Conservation (phyloP, 1,140 invertebrate species). For the Cotesia vestalis region DNA sequence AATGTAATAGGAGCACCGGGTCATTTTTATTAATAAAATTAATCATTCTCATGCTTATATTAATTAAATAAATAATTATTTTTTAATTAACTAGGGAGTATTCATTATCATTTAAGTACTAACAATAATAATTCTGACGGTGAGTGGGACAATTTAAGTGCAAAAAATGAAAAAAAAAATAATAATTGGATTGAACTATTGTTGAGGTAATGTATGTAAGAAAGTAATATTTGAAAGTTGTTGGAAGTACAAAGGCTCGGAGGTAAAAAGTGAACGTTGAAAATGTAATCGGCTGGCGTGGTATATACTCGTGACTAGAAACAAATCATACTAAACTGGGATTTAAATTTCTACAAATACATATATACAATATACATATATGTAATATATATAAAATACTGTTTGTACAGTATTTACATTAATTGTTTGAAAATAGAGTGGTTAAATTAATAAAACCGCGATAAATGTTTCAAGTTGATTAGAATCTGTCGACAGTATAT, state of each 20-base stretch:
- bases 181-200: not conserved
- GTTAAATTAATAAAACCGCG: no score
- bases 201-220: conserved; percentile 11
- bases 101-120: no score
- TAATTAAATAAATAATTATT: no score
- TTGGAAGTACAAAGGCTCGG: conserved; percentile 11
- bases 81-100: no score
- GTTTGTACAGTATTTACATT: conserved; percentile 30
- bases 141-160: no score
- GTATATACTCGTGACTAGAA: conserved; percentile 25
- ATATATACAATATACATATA: conserved; percentile 1
- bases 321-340: conserved; percentile 18
- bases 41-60: no score
- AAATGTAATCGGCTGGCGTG: conserved; percentile 11
- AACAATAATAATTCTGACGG: no score
- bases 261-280: not conserved
- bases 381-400: not conserved
- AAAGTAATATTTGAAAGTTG: conserved; percentile 4
- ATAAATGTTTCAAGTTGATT: no score
- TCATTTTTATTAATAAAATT: no score
- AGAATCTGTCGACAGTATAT: no score
- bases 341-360: not conserved
- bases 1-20: no score
- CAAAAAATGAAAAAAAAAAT: not conserved
- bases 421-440: not conserved